Percentiles rank a stretch among this genome's conserved stretches.
Evolutionary conservation across 2,888 invertebrate species (phyloP).

Genomic region (Noctua comes): DNA sequence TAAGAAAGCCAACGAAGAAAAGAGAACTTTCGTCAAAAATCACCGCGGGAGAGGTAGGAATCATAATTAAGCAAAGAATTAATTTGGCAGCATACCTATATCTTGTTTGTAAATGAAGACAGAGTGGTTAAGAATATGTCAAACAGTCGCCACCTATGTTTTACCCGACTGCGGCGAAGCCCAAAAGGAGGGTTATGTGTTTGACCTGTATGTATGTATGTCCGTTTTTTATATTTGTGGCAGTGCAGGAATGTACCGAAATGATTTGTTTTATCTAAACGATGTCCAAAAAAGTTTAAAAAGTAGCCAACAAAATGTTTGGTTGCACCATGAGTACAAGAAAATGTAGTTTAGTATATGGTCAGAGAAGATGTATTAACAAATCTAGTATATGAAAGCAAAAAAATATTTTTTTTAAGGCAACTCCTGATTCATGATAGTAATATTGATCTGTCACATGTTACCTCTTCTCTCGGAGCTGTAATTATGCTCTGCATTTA

Average conservation of each 20-base stretch:
- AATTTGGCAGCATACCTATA: background rate
- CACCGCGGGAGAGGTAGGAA: conserved; percentile 44
- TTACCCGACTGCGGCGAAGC: too few relatives aligned
- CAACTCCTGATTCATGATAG: background rate
- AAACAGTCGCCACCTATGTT: background rate
- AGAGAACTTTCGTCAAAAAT: background rate
- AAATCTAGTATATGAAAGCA: background rate
- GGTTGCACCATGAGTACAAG: background rate
- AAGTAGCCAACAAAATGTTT: background rate
- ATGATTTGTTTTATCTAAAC: background rate
- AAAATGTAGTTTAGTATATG: background rate
- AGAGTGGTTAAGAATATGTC: conserved; percentile 11
- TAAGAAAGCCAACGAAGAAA: conserved; percentile 40
- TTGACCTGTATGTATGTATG: too few relatives aligned
- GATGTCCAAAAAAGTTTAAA: background rate
- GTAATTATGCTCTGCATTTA: background rate
- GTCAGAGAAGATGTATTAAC: background rate
- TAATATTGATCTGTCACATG: background rate
- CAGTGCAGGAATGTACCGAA: background rate
- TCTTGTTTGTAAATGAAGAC: background rate
- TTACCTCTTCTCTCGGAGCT: background rate
- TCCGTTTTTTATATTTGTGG: background rate
- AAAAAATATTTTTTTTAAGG: background rate
- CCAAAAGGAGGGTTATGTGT: too few relatives aligned
- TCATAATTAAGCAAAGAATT: background rate